These are phyloP conservation scores for Busseola fusca DNA, from an alignment of 2,888 invertebrate species.

Conservation along the genomic window DNA sequence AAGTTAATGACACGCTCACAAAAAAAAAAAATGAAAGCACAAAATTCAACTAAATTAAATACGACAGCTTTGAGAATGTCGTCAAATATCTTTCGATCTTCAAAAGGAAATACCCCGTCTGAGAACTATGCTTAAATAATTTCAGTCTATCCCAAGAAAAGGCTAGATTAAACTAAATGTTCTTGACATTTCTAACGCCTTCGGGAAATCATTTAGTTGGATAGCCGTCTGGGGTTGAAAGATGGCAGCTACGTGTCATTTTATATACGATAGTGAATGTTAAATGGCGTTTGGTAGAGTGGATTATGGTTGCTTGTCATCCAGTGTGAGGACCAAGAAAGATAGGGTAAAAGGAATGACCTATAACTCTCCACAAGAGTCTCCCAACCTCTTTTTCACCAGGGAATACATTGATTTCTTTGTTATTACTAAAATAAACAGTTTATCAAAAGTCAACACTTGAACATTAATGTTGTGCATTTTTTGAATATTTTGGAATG, in stretches of 20 bases:
- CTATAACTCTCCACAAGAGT: not conserved
- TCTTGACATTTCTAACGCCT: conserved; percentile 21
- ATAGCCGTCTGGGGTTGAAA: conserved; percentile 20
- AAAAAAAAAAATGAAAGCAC: too few species aligned
- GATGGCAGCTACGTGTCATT: conserved; percentile 27
- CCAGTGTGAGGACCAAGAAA: not conserved
- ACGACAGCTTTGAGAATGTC: not conserved
- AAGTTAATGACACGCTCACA: too few species aligned
- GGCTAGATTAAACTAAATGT: conserved; percentile 30
- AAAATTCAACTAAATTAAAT: not conserved
- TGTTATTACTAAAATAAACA: not conserved
- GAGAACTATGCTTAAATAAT: conserved; percentile 25
- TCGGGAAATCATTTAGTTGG: conserved; percentile 38
- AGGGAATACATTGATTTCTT: not conserved
- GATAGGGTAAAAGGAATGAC: not conserved
- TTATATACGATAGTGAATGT: conserved; percentile 8
- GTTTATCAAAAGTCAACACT: too few species aligned
- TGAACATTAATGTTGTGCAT: too few species aligned
- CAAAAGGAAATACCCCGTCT: conserved; percentile 2
- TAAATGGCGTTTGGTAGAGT: not conserved
- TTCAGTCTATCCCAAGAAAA: conserved; percentile 17
- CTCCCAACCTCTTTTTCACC: not conserved
- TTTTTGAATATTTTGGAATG: too few species aligned
- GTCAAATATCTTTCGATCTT: conserved; percentile 10
- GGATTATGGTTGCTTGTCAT: conserved; percentile 16